These are phyloP conservation scores for Scartelaos histophorus DNA, from an alignment of 2,113 vertebrate genomes.

Conservation along the genomic window DNA sequence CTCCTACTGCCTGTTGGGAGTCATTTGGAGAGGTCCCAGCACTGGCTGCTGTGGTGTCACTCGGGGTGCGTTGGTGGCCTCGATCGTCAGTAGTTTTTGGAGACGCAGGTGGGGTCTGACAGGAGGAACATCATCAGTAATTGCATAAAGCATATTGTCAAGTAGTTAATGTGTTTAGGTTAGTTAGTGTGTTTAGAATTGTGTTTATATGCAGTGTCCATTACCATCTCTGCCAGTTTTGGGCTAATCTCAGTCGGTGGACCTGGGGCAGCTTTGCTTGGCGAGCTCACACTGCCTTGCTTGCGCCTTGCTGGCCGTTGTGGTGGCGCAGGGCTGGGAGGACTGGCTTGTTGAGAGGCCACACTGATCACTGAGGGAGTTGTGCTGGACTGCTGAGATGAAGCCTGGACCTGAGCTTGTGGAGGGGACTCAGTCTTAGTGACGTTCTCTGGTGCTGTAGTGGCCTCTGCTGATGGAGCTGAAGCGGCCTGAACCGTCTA, in stretches of 20 bases:
- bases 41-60: constrained; percentile 83
- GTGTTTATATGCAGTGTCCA: not conserved
- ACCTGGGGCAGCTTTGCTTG: constrained; percentile 27
- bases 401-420: constrained; percentile 38
- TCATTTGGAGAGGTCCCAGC: constrained; percentile 82
- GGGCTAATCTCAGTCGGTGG: constrained; percentile 50
- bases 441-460: constrained; percentile 39
- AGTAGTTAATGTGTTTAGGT: too few relatives aligned
- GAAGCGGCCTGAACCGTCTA: constrained; percentile 51
- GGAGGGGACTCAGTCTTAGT: constrained; percentile 50
- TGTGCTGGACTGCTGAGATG: constrained; percentile 49
- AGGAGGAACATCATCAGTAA: not conserved
- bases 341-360: constrained; percentile 62
- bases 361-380: constrained; percentile 33
- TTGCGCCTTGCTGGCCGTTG: constrained; percentile 77
- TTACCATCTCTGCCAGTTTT: constrained; percentile 54
- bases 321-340: constrained; percentile 75
- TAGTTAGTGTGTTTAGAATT: too few relatives aligned
- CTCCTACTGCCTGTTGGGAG: constrained; percentile 85
- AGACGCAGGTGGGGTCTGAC: constrained; percentile 72
- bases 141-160: not conserved
- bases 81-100: constrained; percentile 83
- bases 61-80: constrained; percentile 84
- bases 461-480: constrained; percentile 38
- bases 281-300: constrained; percentile 41